A percentile compares a stretch with the other conserved stretches of the same genome.
Conservation (phyloP, 37 sponge, comb jelly and placozoan species). For the Spongilla lacustris region DNA sequence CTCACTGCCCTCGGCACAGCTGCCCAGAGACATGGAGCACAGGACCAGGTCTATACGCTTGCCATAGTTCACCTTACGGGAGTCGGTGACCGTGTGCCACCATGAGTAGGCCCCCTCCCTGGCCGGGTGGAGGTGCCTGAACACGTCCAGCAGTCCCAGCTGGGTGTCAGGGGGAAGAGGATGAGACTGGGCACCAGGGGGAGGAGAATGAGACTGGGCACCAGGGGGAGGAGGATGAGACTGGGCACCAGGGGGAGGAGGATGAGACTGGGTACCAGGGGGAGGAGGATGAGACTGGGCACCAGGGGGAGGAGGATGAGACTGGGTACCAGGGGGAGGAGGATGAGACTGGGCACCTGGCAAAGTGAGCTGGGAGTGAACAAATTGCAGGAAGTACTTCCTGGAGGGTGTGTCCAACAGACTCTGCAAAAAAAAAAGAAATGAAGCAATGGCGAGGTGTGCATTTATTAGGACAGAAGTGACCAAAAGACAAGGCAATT, state of each 20-base stretch:
- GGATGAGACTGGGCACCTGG: neutral
- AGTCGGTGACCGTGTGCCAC: slow-evolving; percentile 81
- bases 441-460: neutral
- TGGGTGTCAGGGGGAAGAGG: neutral
- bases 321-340: neutral
- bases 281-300: neutral
- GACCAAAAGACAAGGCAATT: too few species aligned
- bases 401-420: neutral
- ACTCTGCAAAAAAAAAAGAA: neutral
- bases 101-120: slow-evolving; percentile 81
- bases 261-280: too few species aligned
- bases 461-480: neutral
- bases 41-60: slow-evolving; percentile 90
- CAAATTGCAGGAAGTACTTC: neutral
- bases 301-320: neutral
- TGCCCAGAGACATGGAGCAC: slow-evolving; percentile 2
- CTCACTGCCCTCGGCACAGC: slow-evolving; percentile 1
- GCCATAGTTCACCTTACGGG: slow-evolving; percentile 90
- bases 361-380: neutral
- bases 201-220: neutral
- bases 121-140: slow-evolving; percentile 71
- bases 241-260: neutral
- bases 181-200: neutral
- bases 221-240: too few species aligned
- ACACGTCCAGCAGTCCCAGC: slow-evolving; percentile 52